A percentile compares a stretch with the other conserved stretches of the same genome.
Conservation (phyloP, 2,888 invertebrate species). For the Heliconius charithonia region DNA sequence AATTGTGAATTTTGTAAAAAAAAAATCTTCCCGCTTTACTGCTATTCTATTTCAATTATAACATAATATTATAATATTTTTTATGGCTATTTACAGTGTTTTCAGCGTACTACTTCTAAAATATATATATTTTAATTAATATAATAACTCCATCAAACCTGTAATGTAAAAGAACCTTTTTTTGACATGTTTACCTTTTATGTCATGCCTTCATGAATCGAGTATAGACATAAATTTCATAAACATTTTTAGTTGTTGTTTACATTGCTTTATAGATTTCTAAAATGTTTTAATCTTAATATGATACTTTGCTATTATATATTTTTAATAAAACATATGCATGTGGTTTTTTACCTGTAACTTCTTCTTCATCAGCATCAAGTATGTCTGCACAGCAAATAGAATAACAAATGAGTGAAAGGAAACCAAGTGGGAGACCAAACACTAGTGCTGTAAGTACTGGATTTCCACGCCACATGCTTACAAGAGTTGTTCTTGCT, state of each 20-base stretch:
- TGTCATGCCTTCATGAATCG: too few relatives aligned
- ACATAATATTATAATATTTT: too few relatives aligned
- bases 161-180: too few relatives aligned
- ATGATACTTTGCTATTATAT: not conserved
- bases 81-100: too few relatives aligned
- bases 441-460: conserved; percentile 96
- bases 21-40: too few relatives aligned
- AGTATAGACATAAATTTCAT: not conserved
- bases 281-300: not conserved
- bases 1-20: too few relatives aligned
- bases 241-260: not conserved
- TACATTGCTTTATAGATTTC: not conserved
- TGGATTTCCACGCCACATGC: conserved; percentile 97
- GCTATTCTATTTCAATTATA: too few relatives aligned
- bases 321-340: not conserved
- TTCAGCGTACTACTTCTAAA: too few relatives aligned
- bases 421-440: conserved; percentile 96
- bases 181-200: too few relatives aligned
- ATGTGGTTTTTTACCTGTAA: conserved; percentile 59
- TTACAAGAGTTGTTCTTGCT: conserved; percentile 88
- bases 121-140: too few relatives aligned
- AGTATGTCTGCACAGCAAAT: conserved; percentile 98
- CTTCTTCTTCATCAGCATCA: conserved; percentile 93
- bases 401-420: conserved; percentile 97
- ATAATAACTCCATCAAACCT: too few relatives aligned